Percentiles rank a stretch among this genome's conserved stretches.
These are phyloP conservation scores for Lagria hirta DNA, from an alignment of 2,888 invertebrate species.

Conservation along the genomic window DNA sequence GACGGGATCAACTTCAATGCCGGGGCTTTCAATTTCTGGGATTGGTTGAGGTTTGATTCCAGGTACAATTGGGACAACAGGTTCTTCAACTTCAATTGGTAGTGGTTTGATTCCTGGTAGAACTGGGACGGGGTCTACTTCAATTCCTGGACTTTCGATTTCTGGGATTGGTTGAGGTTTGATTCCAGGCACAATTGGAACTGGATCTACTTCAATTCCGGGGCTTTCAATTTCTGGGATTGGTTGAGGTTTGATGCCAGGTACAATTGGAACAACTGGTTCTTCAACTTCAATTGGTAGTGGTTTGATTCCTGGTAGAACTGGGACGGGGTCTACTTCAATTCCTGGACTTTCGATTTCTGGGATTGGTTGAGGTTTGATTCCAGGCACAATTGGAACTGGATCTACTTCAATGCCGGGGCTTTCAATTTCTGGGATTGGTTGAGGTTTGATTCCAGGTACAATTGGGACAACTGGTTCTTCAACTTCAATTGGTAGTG, in stretches of 20 bases:
- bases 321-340: constrained; percentile 6
- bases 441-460: constrained; percentile 7
- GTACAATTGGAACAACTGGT: constrained; percentile 5
- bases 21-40: constrained; percentile 10
- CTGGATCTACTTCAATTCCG: too few species aligned
- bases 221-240: constrained; percentile 3
- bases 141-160: constrained; percentile 5
- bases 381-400: constrained; percentile 2
- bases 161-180: constrained; percentile 2
- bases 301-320: constrained; percentile 9
- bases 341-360: constrained; percentile 9
- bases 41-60: too few species aligned
- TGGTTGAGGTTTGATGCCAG: constrained; percentile 7
- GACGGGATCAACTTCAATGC: constrained; percentile 3
- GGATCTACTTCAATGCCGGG: not conserved
- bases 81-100: too few species aligned
- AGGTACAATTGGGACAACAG: constrained; percentile 5
- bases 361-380: constrained; percentile 8
- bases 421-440: not conserved
- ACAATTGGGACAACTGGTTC: constrained; percentile 2
- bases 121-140: constrained; percentile 8
- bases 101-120: constrained; percentile 9
- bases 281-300: constrained; percentile 8
- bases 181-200: constrained; percentile 2
- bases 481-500: too few species aligned